Evolutionary conservation across 1,140 invertebrate species (phyloP).

Genomic region (Eriosoma lanigerum): DNA sequence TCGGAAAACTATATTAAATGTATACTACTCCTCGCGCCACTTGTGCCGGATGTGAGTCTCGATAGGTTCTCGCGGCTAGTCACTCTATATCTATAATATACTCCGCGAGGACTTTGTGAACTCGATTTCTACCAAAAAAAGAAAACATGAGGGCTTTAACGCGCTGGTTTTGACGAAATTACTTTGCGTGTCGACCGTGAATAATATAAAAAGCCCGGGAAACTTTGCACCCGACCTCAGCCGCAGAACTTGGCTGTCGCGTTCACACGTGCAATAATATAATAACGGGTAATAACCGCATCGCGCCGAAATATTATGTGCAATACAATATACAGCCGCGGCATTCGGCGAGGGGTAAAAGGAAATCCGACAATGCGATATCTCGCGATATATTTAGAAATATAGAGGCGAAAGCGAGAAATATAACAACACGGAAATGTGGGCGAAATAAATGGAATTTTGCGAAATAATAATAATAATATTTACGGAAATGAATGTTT

Average conservation of each 20-base stretch:
- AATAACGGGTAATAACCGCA: constrained; percentile 30
- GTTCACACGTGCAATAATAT: constrained; percentile 44
- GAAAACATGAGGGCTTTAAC: not conserved
- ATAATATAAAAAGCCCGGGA: constrained; percentile 27
- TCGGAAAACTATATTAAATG: not conserved
- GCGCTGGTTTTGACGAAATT: not conserved
- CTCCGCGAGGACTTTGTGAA: not conserved
- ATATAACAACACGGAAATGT: not conserved
- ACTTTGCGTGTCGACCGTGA: constrained; percentile 32
- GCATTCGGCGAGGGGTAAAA: constrained; percentile 10
- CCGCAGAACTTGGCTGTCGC: not conserved
- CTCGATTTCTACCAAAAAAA: not conserved
- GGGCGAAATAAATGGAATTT: constrained; percentile 22
- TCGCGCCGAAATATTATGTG: not conserved
- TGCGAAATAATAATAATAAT: constrained; percentile 26
- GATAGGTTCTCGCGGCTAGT: no score
- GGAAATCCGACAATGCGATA: constrained; percentile 30
- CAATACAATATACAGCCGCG: not conserved
- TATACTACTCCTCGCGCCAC: not conserved
- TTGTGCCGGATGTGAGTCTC: no score
- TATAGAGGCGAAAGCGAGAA: not conserved
- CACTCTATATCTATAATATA: no score
- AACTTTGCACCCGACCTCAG: not conserved
- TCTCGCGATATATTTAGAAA: constrained; percentile 8
- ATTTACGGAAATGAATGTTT: constrained; percentile 38